Base-by-base conservation (phyloP, 1,140 invertebrate species). In the Drosophila insularis region DNA sequence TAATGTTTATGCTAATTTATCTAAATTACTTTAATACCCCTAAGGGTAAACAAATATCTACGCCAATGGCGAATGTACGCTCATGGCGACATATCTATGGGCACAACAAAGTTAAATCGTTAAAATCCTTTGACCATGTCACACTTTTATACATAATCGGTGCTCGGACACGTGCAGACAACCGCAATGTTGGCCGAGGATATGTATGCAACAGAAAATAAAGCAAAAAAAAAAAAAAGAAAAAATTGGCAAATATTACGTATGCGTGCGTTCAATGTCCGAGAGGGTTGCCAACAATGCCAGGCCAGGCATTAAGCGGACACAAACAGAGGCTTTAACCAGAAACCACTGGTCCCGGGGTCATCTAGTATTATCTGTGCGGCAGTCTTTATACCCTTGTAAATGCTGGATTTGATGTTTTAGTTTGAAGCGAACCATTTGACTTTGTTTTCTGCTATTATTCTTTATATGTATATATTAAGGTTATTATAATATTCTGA, bases 41-140 rank as follows among this genome's bases (percentile, higher is more conserved):
- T 31, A 2, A 37, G 4, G 2, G 7, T 4, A 6, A 37, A 37
- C 0, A 4, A 11, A 1, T 11, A 0, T 19, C 31, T 58, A 58
- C 31, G 13, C 31, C 27, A n/a, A 7, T 32, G n/a, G 2, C 23
- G 27, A 1, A 4, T 13, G 21, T 2, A 35, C 32, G 32, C 32
- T n/a, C 23, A 55, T n/a, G 27, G 27, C 35, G 13, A 19, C 13
- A 23, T 21, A 19, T 58, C 66, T 71, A 78, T 71, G 66, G 67
- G 58, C 59, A 71, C 71, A 63, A 78, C 75, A 78, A 78, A 78
- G 74, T 80, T 80, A 84, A 84, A 84, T 84, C 53, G 63, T 50
- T 55, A 54, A 76, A 79, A 71, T 84, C 64, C 80, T 79, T 82
- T 76, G 76, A 73, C 65, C 80, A 71, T 72, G 80, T 79, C 68